Base-by-base conservation (phyloP, 2,797 vertebrate species). In the Oophaga sylvatica region DNA sequence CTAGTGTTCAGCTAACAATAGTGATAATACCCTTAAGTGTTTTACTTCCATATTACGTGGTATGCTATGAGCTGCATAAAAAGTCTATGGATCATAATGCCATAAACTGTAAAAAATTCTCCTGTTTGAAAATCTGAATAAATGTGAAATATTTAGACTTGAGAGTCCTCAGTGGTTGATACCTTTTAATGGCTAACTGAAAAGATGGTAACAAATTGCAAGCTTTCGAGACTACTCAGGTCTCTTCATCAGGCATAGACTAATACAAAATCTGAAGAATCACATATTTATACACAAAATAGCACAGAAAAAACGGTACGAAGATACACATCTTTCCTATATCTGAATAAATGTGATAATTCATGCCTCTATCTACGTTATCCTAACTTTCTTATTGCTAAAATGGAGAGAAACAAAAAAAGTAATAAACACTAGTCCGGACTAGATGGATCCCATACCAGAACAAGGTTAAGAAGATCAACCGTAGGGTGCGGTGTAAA, bases 401-500 rank as follows among this genome's bases (percentile, higher is more conserved):
- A 45, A 8, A 45, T 35, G 5, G 10, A 11, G 20, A 20, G 5
- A 73, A 73, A 75, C 9, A 48, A 4, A 4, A 13, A 1, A 3
- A 22, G 9, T 22, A 73, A 31, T 15, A 31, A 53, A n/a, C 73
- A 16, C 4, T 77, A 6, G 12, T 22, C 35, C 22, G 12, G 3
- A 15, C 26, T 3, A 26, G 26, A 48, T 12, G 48, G 17, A 75
- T 41, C 11, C 2, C 93, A 90, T 86, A 95, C 94, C 7, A 93
- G 63, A 31, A 94, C 65, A 0, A 93, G 78, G 5, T 0, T 82
- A 19, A 95, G 93, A 29, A 95, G 93, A 1, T 93, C 91, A 81
- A 57, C 89, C 0, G 94, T 92, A 82, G 94, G 94, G 8, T 29
- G 75, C 0, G 92, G 91, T 65, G 92, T 92, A 76, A 95, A 93